Conservation (phyloP, 2,797 vertebrate genomes). For the Dermochelys coriacea region DNA sequence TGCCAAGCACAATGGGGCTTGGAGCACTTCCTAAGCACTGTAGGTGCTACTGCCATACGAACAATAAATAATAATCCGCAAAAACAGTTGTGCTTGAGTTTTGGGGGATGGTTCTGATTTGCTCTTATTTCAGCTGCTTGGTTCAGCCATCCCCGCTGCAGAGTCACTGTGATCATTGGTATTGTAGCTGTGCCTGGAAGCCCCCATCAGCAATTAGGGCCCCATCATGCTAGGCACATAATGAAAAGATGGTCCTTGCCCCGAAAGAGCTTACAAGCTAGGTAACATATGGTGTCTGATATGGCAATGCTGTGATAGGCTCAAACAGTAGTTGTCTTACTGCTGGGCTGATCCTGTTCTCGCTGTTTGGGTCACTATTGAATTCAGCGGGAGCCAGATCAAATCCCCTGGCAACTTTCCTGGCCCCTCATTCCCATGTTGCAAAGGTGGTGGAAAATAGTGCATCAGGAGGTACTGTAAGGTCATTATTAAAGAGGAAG, state of each 20-base stretch:
- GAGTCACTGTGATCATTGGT: neutral
- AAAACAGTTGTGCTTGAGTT: neutral
- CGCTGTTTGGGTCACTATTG: neutral
- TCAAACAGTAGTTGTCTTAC: neutral
- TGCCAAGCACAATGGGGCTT: constrained; percentile 49
- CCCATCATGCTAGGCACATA: neutral
- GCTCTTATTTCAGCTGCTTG: rapidly evolving
- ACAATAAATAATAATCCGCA: constrained; percentile 70
- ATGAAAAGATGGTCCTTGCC: neutral
- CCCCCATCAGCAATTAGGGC: neutral
- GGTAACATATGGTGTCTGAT: neutral
- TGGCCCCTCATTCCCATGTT: neutral
- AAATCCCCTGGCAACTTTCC: neutral
- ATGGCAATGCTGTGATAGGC: no score
- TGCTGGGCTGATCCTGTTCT: neutral
- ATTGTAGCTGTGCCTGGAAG: neutral
- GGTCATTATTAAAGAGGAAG: neutral
- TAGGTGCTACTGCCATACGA: constrained; percentile 38
- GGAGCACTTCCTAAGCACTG: constrained; percentile 57
- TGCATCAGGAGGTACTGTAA: neutral
- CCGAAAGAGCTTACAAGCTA: neutral
- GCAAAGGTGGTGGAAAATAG: neutral
- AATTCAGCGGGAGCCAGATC: neutral
- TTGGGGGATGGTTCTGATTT: neutral
- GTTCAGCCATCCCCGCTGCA: neutral